These are phyloP conservation scores for Drosophila histrio DNA, from an alignment of 2,888 invertebrate genomes.

Conservation along the genomic window DNA sequence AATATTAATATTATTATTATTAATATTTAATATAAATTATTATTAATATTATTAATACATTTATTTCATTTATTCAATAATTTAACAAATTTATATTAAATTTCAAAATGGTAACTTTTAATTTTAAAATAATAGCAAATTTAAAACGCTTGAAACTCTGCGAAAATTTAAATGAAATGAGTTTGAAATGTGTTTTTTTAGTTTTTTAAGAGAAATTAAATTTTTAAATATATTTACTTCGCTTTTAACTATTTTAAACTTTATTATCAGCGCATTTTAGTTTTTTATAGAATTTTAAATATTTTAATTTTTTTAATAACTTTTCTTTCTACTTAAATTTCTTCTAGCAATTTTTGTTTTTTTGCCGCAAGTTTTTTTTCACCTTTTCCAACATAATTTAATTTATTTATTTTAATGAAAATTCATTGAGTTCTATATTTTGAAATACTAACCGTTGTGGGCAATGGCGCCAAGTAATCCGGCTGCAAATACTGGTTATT, in stretches of 20 bases:
- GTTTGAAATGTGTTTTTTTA: too few relatives aligned
- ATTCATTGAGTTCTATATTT: background rate
- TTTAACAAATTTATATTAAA: background rate
- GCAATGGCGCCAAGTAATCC: slow-evolving; percentile 97
- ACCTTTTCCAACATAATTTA: background rate
- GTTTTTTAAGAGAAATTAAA: too few relatives aligned
- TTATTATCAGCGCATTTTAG: too few relatives aligned
- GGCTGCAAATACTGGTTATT: slow-evolving; percentile 98
- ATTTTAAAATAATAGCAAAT: background rate
- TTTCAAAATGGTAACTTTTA: too few relatives aligned
- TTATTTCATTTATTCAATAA: too few relatives aligned
- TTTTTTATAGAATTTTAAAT: background rate
- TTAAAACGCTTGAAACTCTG: too few relatives aligned
- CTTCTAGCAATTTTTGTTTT: too few relatives aligned
- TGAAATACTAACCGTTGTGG: slow-evolving; percentile 93
- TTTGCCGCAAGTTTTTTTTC: background rate
- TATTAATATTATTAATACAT: too few relatives aligned
- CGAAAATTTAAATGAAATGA: too few relatives aligned
- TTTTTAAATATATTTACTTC: background rate
- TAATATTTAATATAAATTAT: too few relatives aligned
- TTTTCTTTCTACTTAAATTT: too few relatives aligned
- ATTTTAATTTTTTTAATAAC: background rate
- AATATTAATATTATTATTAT: too few relatives aligned
- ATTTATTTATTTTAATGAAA: background rate
- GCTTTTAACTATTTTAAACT: background rate